Evolutionary conservation across 2,113 vertebrate genomes (phyloP).

Genomic region (Ondatra zibethicus): DNA sequence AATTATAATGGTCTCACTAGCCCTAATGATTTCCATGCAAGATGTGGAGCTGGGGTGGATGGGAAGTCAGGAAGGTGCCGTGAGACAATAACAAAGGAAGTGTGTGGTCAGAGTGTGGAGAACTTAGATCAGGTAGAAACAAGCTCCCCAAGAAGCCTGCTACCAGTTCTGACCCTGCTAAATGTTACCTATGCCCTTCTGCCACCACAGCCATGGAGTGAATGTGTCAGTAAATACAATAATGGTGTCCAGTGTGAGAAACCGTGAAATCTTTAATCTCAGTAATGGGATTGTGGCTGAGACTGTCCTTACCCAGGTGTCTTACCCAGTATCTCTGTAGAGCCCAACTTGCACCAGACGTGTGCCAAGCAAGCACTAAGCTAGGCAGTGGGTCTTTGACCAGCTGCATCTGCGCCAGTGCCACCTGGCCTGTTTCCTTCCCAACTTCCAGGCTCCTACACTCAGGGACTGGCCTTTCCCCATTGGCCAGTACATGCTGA

Average conservation of each 20-base stretch:
- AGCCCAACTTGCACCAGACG: not conserved
- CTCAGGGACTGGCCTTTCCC: not conserved
- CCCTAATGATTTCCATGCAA: not conserved
- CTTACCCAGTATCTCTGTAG: not conserved
- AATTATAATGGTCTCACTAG: not conserved
- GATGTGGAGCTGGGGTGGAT: rapidly evolving
- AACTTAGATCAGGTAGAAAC: not conserved
- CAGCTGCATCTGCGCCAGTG: not conserved
- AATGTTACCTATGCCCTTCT: not conserved
- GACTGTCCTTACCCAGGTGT: too few relatives aligned
- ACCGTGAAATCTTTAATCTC: not conserved
- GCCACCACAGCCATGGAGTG: not conserved
- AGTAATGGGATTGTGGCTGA: too few relatives aligned
- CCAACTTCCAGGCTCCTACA: not conserved
- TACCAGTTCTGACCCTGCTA: not conserved
- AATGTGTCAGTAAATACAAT: not conserved
- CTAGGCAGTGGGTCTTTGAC: not conserved
- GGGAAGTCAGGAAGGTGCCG: rapidly evolving
- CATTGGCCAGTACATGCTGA: rapidly evolving
- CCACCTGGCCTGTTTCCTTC: not conserved
- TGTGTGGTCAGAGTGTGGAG: not conserved
- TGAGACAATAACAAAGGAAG: not conserved
- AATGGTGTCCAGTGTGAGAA: not conserved
- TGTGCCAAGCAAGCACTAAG: not conserved
- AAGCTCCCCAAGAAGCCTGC: not conserved